Conservation (phyloP, 2,888 invertebrate genomes). For the Troilus luridus region DNA sequence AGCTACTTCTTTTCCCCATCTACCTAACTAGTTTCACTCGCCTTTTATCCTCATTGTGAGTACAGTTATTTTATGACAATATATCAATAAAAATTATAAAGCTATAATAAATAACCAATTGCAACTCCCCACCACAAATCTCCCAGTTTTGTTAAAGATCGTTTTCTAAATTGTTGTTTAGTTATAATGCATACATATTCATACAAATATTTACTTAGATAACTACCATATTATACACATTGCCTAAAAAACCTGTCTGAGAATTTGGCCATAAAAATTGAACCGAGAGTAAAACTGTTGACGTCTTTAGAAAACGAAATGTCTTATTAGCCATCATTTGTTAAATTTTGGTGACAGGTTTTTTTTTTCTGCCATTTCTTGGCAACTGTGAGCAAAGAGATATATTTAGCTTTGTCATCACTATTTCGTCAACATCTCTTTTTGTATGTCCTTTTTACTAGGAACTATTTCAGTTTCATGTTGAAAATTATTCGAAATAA, state of each 20-base stretch:
- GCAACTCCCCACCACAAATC: too few species aligned
- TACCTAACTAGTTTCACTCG: too few species aligned
- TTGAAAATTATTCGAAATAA: too few species aligned
- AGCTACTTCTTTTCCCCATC: too few species aligned
- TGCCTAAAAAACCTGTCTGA: neutral
- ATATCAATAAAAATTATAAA: too few species aligned
- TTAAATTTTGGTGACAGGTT: conserved; percentile 1
- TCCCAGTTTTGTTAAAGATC: too few species aligned
- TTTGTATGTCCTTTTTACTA: neutral
- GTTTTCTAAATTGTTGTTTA: too few species aligned
- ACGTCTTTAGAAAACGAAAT: neutral
- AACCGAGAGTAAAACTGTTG: neutral
- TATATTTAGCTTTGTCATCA: neutral
- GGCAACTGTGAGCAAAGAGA: neutral
- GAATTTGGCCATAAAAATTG: neutral
- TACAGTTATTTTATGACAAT: too few species aligned
- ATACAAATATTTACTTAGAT: too few species aligned
- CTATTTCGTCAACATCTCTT: neutral
- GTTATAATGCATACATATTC: too few species aligned
- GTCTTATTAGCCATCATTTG: neutral
- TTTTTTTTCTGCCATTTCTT: neutral
- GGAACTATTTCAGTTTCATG: neutral
- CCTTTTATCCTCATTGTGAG: too few species aligned
- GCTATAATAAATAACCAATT: too few species aligned
- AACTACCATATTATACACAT: neutral